Base-by-base conservation (phyloP, 2,113 vertebrate species). In the Cygnus atratus region DNA sequence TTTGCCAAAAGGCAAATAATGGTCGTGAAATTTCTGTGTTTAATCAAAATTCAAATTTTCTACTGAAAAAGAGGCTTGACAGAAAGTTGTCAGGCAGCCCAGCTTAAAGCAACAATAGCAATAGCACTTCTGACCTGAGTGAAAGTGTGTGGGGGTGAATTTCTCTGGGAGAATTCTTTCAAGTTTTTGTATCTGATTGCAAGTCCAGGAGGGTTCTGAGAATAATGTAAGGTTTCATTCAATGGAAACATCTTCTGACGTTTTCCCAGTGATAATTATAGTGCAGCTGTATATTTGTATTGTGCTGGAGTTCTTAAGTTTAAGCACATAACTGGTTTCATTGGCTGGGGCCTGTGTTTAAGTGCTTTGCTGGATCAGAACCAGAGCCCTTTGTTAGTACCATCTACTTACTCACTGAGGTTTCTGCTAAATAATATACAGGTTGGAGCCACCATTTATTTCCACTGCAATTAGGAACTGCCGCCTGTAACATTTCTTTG, bases 311-410 rank as follows among this genome's bases (percentile, higher is more conserved):
- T 66, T 88, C 37, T 54, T 41, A 54, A 84, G 35, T 50, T 18
- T 14, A 58, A 84, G 73, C 43, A 3, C 9, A 5, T 79, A 75
- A n/a, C 44, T 76, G 66, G 62, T 86, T 93, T 84, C 80, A 21
- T 65, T 82, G 66, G 73, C 70, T 87, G 50, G 55, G 91, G 37
- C 84, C 29, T 58, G 58, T 58, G 22, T 44, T 78, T 86, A 90
- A 92, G 74, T 95, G 82, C 73, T 93, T 80, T 84, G 68, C 59
- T 95, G 88, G 66, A 89, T 84, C 52, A 75, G 72, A 90, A 84
- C 37, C 90, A 93, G 57, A 90, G 39, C 33, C 26, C 41, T 73
- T 90, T 88, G 61, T 95, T 78, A 68, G 44, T 57, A 11, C 68
- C 57, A 71, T 43, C 48, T 31, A 78, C 77, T 48, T 57, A 66